phyloP scores from a whole-genome alignment of 2,113 vertebrate genomes.

The Eulemur rufifrons region DNA sequence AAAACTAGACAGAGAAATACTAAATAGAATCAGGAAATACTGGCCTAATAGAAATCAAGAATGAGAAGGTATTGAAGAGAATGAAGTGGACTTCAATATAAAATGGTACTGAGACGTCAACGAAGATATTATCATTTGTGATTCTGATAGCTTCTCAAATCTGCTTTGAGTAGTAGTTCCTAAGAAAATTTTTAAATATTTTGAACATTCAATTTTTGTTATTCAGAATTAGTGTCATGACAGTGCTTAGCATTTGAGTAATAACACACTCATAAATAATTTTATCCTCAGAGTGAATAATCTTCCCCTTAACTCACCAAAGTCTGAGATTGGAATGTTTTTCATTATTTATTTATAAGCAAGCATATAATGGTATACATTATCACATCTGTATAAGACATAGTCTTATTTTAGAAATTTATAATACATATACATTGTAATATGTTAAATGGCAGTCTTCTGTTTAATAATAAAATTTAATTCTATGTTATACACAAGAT shows the following conservation, averaged over 20 bases:
- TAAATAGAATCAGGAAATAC: neutral
- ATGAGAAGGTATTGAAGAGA: neutral
- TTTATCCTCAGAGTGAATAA: slow-evolving; percentile 68
- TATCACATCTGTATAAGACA: neutral
- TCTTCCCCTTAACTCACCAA: slow-evolving; percentile 53
- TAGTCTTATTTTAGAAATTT: neutral
- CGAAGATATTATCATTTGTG: neutral
- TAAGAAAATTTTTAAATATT: slow-evolving; percentile 19
- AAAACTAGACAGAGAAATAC: neutral
- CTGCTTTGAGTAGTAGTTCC: slow-evolving; percentile 32
- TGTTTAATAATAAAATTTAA: slow-evolving; percentile 40
- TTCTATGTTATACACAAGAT: slow-evolving; percentile 46
- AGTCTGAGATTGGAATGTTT: neutral
- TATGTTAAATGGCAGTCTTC: slow-evolving; percentile 37
- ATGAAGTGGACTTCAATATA: neutral
- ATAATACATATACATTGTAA: neutral
- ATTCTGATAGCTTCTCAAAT: neutral
- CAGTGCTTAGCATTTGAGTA: slow-evolving; percentile 32
- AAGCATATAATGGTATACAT: slow-evolving; percentile 14
- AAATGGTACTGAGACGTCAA: neutral
- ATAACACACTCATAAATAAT: slow-evolving; percentile 66
- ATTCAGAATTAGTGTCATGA: slow-evolving; percentile 24
- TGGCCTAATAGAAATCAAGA: neutral
- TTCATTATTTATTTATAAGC: slow-evolving; percentile 29
- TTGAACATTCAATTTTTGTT: slow-evolving; percentile 59